phyloP scores from a whole-genome alignment of 2,797 vertebrate species.

The Parauchenoglanis punctatus region DNA sequence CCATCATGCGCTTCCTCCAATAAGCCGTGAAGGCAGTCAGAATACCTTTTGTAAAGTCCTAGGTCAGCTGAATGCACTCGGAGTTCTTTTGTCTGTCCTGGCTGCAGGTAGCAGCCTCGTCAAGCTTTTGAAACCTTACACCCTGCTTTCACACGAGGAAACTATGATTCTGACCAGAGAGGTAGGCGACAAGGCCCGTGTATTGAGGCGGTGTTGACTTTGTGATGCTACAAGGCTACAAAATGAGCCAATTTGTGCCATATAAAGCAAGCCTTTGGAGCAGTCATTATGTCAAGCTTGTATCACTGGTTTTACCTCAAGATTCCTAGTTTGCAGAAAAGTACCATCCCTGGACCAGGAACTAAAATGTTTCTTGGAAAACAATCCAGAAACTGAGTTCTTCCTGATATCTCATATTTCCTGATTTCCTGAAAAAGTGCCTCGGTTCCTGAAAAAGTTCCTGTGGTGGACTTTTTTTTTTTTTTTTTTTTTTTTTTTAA shows the following conservation, averaged over 20 bases:
- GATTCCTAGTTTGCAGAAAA: background rate
- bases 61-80: background rate
- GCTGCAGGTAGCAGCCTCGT: background rate
- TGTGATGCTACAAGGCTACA: background rate
- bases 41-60: background rate
- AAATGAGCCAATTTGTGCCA: background rate
- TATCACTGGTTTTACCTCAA: background rate
- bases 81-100: background rate
- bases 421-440: background rate
- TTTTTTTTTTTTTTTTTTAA: too few relatives aligned
- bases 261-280: background rate
- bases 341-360: background rate
- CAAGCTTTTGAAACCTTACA: background rate
- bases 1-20: background rate
- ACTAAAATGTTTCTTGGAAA: background rate
- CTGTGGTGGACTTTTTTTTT: background rate
- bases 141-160: background rate
- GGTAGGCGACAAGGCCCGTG: background rate
- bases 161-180: background rate
- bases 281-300: background rate
- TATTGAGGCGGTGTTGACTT: too few relatives aligned
- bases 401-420: background rate
- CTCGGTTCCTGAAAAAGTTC: background rate
- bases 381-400: background rate
- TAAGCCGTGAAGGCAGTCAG: background rate